Percentiles rank a stretch among this genome's conserved stretches.
Evolutionary conservation across 2,113 vertebrate species (phyloP).

Genomic region (Puffinus mauretanicus): DNA sequence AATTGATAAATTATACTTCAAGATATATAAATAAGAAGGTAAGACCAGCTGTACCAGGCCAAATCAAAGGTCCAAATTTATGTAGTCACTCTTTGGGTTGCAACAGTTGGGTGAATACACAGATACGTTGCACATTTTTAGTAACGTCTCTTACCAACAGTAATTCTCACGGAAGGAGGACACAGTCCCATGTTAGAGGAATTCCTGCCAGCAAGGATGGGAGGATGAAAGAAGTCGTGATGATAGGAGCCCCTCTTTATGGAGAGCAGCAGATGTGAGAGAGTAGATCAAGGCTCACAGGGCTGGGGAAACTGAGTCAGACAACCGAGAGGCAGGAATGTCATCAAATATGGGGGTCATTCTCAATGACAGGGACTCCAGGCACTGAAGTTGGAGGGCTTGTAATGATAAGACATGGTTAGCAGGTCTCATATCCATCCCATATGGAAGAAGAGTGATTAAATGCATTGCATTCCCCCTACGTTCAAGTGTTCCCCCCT

Average conservation of each 20-base stretch:
- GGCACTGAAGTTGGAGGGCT: background rate
- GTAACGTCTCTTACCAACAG: background rate
- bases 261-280: background rate
- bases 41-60: background rate
- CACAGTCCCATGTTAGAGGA: background rate
- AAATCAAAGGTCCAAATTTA: background rate
- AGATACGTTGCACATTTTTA: background rate
- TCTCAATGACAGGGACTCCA: background rate
- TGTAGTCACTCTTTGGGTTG: background rate
- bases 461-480: accelerated
- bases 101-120: background rate
- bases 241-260: background rate
- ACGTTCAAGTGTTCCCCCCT: background rate
- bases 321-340: background rate
- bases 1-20: background rate
- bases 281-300: background rate
- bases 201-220: background rate
- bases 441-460: background rate
- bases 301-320: background rate
- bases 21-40: background rate
- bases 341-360: background rate
- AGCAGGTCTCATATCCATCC: background rate
- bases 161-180: background rate
- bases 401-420: background rate
- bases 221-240: background rate